Percentiles rank a stretch among this genome's conserved stretches.
Evolutionary conservation across 1,140 invertebrate species (phyloP).

Genomic region (Drosophila quadrilineata): DNA sequence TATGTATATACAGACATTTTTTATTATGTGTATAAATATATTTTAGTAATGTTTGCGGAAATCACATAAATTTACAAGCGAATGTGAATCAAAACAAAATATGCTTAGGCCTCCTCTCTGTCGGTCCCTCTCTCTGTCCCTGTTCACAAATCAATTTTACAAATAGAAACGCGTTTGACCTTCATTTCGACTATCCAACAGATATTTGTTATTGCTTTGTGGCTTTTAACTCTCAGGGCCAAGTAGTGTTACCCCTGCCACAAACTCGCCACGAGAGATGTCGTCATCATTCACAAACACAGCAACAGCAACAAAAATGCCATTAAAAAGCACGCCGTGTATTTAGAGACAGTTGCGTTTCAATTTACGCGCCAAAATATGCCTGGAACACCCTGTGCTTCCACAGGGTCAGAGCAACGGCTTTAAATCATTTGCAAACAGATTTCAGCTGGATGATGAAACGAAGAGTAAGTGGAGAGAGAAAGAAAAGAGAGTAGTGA

Average conservation of each 20-base stretch:
- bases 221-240: constrained; percentile 41
- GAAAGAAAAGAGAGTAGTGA: too few relatives aligned
- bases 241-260: constrained; percentile 7
- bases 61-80: constrained; percentile 25
- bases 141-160: constrained; percentile 41
- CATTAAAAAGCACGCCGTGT: constrained; percentile 39
- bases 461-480: too few relatives aligned
- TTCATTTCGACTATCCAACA: constrained; percentile 31
- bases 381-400: constrained; percentile 16
- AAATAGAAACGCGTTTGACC: constrained; percentile 47
- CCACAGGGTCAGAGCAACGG: neutral
- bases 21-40: too few relatives aligned
- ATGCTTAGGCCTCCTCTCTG: too few relatives aligned
- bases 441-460: too few relatives aligned
- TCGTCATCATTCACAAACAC: constrained; percentile 49
- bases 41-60: constrained; percentile 29
- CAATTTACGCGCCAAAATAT: constrained; percentile 31
- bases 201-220: constrained; percentile 23
- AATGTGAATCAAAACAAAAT: constrained; percentile 60
- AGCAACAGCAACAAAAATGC: constrained; percentile 1
- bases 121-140: too few relatives aligned
- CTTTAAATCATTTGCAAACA: neutral
- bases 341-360: constrained; percentile 17
- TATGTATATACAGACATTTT: too few relatives aligned
- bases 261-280: constrained; percentile 33